Percentiles rank a stretch among this genome's conserved stretches.
phyloP scores from a whole-genome alignment of 2,797 vertebrate species.

The Squalus acanthias region DNA sequence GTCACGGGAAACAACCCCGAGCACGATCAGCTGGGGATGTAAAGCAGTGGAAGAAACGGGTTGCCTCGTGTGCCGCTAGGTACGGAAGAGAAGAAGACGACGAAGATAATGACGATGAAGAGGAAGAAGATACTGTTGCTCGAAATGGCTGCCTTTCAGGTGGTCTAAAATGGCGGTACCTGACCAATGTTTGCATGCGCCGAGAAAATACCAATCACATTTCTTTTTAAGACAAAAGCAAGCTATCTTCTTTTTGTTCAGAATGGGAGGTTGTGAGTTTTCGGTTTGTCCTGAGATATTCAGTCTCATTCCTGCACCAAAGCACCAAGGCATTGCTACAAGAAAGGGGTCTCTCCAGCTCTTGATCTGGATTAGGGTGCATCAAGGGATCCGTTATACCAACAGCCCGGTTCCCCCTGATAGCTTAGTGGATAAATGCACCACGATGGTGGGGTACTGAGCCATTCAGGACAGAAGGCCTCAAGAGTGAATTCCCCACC shows the following conservation, averaged over 20 bases:
- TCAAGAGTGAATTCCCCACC: neutral
- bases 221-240: neutral
- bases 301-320: neutral
- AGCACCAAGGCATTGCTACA: neutral
- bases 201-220: neutral
- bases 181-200: neutral
- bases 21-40: no score
- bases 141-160: neutral
- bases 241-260: neutral
- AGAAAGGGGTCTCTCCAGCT: neutral
- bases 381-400: neutral
- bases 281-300: neutral
- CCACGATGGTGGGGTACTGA: neutral
- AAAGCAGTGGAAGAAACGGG: no score
- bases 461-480: neutral
- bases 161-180: neutral
- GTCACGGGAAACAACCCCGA: neutral
- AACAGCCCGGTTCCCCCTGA: neutral
- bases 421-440: neutral
- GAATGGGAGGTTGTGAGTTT: neutral
- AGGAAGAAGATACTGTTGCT: neutral
- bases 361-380: neutral
- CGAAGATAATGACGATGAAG: no score
- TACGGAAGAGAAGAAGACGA: neutral
- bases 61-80: neutral